phyloP scores from a whole-genome alignment of 2,113 vertebrate species.

The Chionomys nivalis region DNA sequence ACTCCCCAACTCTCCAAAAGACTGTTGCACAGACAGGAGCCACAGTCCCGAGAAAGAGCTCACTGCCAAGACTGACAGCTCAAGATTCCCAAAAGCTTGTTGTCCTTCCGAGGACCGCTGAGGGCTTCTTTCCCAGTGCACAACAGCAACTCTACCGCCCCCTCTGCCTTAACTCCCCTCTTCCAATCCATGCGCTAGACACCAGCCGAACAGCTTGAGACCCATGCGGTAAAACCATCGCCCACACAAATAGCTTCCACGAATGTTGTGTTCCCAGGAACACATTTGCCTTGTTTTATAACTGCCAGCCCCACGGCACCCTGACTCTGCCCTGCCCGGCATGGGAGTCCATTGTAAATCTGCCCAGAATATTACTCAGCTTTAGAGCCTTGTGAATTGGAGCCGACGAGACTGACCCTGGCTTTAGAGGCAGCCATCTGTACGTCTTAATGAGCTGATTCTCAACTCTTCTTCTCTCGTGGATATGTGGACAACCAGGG shows the following conservation, averaged over 20 bases:
- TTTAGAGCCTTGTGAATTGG: not conserved
- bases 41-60: not conserved
- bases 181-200: not conserved
- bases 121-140: not conserved
- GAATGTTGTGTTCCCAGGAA: constrained; percentile 17
- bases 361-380: not conserved
- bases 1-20: not conserved
- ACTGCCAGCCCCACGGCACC: not conserved
- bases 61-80: not conserved
- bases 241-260: not conserved
- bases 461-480: not conserved
- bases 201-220: constrained; percentile 12
- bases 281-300: not conserved
- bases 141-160: rapidly evolving
- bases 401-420: not conserved
- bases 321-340: not conserved
- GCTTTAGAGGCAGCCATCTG: not conserved
- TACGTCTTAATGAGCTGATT: not conserved
- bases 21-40: not conserved
- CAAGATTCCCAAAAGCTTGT: not conserved
- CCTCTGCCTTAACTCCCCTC: not conserved
- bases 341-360: not conserved
- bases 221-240: not conserved
- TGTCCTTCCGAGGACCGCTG: not conserved
- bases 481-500: not conserved